These are phyloP conservation scores for Habropoda laboriosa DNA, from an alignment of 1,140 invertebrate genomes.

Conservation along the genomic window DNA sequence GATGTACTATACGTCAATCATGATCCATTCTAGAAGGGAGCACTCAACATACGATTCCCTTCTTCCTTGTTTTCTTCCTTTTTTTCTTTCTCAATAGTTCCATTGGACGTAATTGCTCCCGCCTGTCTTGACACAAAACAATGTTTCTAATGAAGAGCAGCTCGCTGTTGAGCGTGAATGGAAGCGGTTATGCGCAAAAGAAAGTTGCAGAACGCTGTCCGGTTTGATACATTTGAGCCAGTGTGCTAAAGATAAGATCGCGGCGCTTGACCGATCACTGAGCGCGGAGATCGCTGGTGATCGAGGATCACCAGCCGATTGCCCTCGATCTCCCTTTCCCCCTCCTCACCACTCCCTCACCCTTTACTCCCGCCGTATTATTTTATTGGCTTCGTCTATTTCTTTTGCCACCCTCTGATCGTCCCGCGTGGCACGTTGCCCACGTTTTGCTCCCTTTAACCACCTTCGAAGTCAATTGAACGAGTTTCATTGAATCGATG, in stretches of 20 bases:
- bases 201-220: constrained; percentile 7
- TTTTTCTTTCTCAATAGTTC: background rate
- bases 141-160: constrained; percentile 6
- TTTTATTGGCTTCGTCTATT: constrained; percentile 14
- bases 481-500: background rate
- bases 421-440: background rate
- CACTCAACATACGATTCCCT: background rate
- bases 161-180: background rate
- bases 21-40: background rate
- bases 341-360: too few species aligned
- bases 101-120: constrained; percentile 21
- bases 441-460: background rate
- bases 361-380: background rate
- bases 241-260: constrained; percentile 40
- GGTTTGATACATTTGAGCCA: constrained; percentile 28
- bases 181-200: constrained; percentile 8
- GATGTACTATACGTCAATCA: background rate
- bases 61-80: background rate
- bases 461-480: background rate
- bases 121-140: constrained; percentile 16
- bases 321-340: background rate
- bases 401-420: background rate
- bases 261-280: constrained; percentile 25
- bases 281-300: constrained; percentile 16
- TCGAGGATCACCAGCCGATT: constrained; percentile 27